phyloP scores from a whole-genome alignment of 2,888 invertebrate species.

The Luperina nickerlii region DNA sequence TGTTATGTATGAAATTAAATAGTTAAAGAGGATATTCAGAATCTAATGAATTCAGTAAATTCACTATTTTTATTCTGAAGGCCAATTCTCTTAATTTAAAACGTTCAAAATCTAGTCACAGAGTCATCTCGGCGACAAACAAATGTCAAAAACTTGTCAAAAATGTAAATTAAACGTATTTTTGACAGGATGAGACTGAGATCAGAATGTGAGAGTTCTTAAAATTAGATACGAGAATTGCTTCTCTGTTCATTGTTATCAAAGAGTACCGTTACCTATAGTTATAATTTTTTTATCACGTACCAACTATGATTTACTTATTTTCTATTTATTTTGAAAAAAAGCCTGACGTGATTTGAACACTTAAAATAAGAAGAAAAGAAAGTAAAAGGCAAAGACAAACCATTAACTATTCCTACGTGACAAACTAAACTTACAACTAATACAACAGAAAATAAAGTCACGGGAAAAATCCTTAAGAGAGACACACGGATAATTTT shows the following conservation, averaged over 20 bases:
- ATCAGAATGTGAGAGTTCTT: too few relatives aligned
- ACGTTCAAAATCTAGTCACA: too few relatives aligned
- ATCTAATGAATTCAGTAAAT: not conserved
- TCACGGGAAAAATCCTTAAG: not conserved
- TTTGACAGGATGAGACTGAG: too few relatives aligned
- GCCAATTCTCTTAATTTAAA: too few relatives aligned
- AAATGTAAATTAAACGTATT: too few relatives aligned
- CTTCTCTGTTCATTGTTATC: not conserved
- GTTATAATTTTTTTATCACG: not conserved
- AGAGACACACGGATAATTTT: not conserved
- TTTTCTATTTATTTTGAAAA: not conserved
- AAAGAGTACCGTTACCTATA: not conserved
- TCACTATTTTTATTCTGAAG: too few relatives aligned
- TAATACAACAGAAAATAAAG: constrained; percentile 6
- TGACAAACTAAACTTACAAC: constrained; percentile 24
- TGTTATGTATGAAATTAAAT: not conserved
- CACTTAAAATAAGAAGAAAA: not conserved
- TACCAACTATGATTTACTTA: not conserved
- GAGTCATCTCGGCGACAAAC: too few relatives aligned
- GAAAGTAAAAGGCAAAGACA: not conserved
- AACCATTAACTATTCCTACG: constrained; percentile 18
- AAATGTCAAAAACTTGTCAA: too few relatives aligned
- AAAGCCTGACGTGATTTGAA: not conserved
- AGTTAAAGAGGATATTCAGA: not conserved
- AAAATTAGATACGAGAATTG: too few relatives aligned